Evolutionary conservation across 2,888 invertebrate species (phyloP), one percentile per base, ranked within the genome.

Genomic region (Phragmatobia fuliginosa): DNA sequence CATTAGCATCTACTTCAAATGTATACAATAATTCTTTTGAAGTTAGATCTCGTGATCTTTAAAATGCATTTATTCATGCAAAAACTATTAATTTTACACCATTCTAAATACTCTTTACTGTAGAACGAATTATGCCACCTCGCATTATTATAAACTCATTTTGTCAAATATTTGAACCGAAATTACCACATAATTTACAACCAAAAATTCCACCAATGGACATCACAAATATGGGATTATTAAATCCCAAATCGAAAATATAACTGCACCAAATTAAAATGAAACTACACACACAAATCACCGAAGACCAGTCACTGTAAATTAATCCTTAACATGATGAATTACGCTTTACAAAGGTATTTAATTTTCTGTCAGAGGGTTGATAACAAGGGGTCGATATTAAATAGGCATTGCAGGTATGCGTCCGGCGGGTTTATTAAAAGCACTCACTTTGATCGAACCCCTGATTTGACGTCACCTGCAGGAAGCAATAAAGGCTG

Each of bases 361-460:
- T 70, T 64, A 52, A 73, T 69, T 69, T 65, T 21, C 71, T 65
- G 64, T n/a, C 38, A 1, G 36, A 63, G 61, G 70, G 66, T 58
- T 72, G 75, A 70, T 72, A 72, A 69, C 45, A 49, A 66, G 64
- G 75, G 80, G 65, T 79, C 81, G 67, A 63, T 70, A 62, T 76
- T 78, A 74, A 82, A 79, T 72, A 79, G 85, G 70, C 75, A 81
- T 68, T 73, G 78, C 74, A 72, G 73, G 77, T 78, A 84, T 87
- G 84, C 81, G 83, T 81, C 80, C 85, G 86, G 81, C 76, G 84
- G 88, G 88, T 91, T 92, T 93, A 94, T 94, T 93, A 93, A 94
- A 93, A 92, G 90, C 91, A 88, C 89, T 93, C 92, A 87, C 92
- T 94, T 94, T 94, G 94, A 94, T 94, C 92, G 90, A 78, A 78